Evolutionary conservation across 2,113 vertebrate species (phyloP), one percentile per base, ranked within the genome.

Genomic region (Bufo gargarizans): DNA sequence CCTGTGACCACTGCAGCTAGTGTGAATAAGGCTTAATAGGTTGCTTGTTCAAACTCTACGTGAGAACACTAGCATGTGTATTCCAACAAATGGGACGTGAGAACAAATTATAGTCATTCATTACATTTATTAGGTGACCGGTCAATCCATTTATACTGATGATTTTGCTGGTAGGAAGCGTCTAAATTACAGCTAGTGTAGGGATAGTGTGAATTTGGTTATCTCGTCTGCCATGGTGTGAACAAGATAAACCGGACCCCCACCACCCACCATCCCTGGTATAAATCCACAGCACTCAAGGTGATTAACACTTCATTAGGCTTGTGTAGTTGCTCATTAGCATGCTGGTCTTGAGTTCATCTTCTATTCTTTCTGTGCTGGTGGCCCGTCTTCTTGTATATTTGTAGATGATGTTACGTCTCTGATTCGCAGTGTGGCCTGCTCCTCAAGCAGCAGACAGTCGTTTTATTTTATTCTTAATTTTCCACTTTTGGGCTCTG

Each of bases 241-340:
- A 53, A 53, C 33, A 33, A 33, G 33, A 33, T 33, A 33, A 33
- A 33, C 33, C 53, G 5, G 53, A 47, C 56, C 1, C 33, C 58
- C 9, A 4, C 56, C 58, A n/a, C 9, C 14, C 79, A 0, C 53
- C 56, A 13, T 12, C 13, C 3, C 43, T 81, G 56, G 53, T 79
- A 53, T 55, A n/a, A 78, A 33, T 4, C 56, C 12, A n/a, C 20
- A 13, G 8, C n/a, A 16, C 13, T 16, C 56, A 0, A 17, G 4
- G 45, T 14, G 17, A 82, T 82, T 67, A 82, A 45, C 80, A 65
- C 80, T n/a, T 82, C 59, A 67, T 67, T 82, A 82, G 61, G 6
- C 10, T 14, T 13, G 3, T 78, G 77, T 56, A 43, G 50, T 33
- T 13, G 0, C 76, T 55, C 50, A 55, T 55, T 79, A 58, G 53